A percentile compares a stretch with the other conserved stretches of the same genome.
Evolutionary conservation across 2,888 invertebrate genomes (phyloP).

Genomic region (Eupithecia subfuscata): DNA sequence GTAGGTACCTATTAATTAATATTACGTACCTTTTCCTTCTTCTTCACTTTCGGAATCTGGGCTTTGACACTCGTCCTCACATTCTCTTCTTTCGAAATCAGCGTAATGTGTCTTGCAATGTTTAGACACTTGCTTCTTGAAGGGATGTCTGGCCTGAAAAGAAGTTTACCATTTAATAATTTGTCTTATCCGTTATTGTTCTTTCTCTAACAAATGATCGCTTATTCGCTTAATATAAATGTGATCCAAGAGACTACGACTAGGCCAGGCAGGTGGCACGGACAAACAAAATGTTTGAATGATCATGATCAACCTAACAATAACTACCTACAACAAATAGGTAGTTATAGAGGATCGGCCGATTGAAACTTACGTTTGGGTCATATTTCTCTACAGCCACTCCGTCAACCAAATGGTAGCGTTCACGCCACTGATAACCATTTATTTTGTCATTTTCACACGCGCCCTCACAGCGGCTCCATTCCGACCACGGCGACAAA

Average conservation of each 20-base stretch:
- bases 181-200: not conserved
- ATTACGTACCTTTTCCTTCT: conserved; percentile 39
- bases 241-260: not conserved
- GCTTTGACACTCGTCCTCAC: conserved; percentile 65
- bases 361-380: conserved; percentile 59
- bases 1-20: not conserved
- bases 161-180: not conserved
- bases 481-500: conserved; percentile 68
- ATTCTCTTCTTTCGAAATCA: conserved; percentile 64
- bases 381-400: conserved; percentile 73
- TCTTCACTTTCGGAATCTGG: conserved; percentile 44
- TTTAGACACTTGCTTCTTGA: conserved; percentile 64
- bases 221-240: not conserved
- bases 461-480: conserved; percentile 72
- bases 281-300: not conserved
- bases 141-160: conserved; percentile 56
- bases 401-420: conserved; percentile 74
- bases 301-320: not conserved
- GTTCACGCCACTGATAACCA: conserved; percentile 68
- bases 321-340: too few relatives aligned
- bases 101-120: conserved; percentile 66
- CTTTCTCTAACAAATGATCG: not conserved
- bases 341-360: too few relatives aligned
- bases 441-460: conserved; percentile 60
- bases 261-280: not conserved